Percentiles rank a stretch among this genome's conserved stretches.
Conservation (phyloP, 92 coral and sea anemone species). For the Phymanthus crucifer region DNA sequence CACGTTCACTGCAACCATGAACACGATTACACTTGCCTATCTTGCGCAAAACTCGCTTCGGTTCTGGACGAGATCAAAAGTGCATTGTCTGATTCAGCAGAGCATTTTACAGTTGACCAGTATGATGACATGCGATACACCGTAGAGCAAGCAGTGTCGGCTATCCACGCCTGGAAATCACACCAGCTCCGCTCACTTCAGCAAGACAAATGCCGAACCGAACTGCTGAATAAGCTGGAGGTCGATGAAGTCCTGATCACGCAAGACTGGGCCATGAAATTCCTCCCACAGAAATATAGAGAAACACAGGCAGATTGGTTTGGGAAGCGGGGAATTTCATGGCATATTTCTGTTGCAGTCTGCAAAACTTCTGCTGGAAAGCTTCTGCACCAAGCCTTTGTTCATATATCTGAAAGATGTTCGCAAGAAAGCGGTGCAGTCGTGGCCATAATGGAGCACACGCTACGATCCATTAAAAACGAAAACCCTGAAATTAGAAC, state of each 20-base stretch:
- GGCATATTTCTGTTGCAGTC: slow-evolving; percentile 30
- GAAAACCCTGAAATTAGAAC: slow-evolving; percentile 21
- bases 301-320: no score
- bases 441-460: slow-evolving; percentile 18
- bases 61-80: slow-evolving; percentile 10
- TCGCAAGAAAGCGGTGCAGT: slow-evolving; percentile 24
- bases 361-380: not conserved
- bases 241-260: no score
- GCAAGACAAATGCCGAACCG: slow-evolving; percentile 20
- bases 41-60: slow-evolving; percentile 7
- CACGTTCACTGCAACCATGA: slow-evolving; percentile 9
- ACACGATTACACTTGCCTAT: slow-evolving; percentile 16
- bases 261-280: no score
- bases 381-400: slow-evolving; percentile 30
- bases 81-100: slow-evolving; percentile 11
- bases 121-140: slow-evolving; percentile 15
- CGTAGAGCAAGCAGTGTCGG: slow-evolving; percentile 16
- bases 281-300: no score
- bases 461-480: slow-evolving; percentile 18
- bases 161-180: slow-evolving; percentile 15
- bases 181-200: slow-evolving; percentile 34
- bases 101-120: slow-evolving; percentile 12
- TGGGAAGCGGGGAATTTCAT: no score
- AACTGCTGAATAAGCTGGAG: slow-evolving; percentile 13
- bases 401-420: slow-evolving; percentile 26